These are phyloP conservation scores for Cossypha niveicapilla DNA, from an alignment of 2,797 vertebrate species.

Conservation along the genomic window DNA sequence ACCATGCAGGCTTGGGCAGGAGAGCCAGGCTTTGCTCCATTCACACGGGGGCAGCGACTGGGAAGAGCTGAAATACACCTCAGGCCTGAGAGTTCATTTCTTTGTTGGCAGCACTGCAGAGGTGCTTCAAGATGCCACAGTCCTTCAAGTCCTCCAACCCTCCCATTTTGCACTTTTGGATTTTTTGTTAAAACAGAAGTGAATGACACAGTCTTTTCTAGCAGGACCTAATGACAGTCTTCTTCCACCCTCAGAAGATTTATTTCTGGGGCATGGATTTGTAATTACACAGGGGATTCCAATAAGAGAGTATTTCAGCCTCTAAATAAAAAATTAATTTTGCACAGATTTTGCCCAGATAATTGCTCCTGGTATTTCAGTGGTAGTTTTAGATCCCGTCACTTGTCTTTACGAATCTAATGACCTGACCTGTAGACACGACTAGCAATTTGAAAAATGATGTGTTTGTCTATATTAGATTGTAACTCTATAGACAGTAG, in stretches of 20 bases:
- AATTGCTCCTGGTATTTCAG: not conserved
- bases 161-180: not conserved
- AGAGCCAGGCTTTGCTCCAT: not conserved
- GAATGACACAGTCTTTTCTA: not conserved
- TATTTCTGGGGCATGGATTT: not conserved
- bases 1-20: not conserved
- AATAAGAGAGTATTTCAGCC: not conserved
- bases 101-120: not conserved
- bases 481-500: not conserved
- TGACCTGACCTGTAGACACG: not conserved
- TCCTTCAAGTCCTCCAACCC: not conserved
- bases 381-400: not conserved
- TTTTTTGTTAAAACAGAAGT: not conserved
- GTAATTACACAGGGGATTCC: not conserved
- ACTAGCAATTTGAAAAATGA: not conserved
- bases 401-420: not conserved
- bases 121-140: not conserved
- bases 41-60: not conserved
- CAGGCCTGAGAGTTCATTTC: fast-evolving
- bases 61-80: not conserved
- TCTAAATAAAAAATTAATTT: not conserved
- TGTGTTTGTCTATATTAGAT: not conserved
- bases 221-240: not conserved
- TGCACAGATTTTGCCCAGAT: not conserved
- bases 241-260: not conserved